These are phyloP conservation scores for Phalanger gymnotis DNA, from an alignment of 2,797 vertebrate genomes.

Conservation along the genomic window DNA sequence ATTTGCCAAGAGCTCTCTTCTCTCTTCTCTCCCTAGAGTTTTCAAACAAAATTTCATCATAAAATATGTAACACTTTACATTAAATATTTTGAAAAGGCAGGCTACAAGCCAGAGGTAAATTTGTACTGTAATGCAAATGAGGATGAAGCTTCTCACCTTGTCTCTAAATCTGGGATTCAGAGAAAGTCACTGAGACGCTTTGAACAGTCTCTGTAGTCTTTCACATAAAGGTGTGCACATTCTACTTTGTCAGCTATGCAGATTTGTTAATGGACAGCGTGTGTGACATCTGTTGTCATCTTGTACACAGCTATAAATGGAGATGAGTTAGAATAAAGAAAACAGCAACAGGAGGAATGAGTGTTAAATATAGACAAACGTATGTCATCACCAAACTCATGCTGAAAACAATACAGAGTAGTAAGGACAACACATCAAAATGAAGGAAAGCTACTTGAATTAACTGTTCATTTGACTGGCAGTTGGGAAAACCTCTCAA, in stretches of 20 bases:
- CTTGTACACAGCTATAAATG: neutral
- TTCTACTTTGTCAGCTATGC: neutral
- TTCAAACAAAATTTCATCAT: constrained; percentile 3
- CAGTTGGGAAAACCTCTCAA: neutral
- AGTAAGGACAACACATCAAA: neutral
- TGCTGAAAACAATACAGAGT: neutral
- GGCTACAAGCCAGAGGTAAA: neutral
- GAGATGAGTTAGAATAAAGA: neutral
- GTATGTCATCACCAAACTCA: neutral
- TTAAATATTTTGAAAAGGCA: neutral
- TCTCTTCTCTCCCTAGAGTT: neutral
- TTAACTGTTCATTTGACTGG: neutral
- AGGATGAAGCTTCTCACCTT: neutral
- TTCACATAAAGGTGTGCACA: neutral
- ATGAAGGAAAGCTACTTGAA: neutral
- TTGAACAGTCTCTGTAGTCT: neutral
- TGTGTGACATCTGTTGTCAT: neutral
- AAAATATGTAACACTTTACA: neutral
- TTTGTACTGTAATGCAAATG: neutral
- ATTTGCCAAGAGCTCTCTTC: neutral
- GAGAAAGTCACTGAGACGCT: neutral
- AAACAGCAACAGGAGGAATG: neutral
- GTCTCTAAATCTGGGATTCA: neutral
- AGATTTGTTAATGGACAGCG: neutral
- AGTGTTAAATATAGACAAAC: neutral